Evolutionary conservation across 2,888 invertebrate species (phyloP), one percentile per base, ranked within the genome.

Genomic region (Thereva nobilitata): DNA sequence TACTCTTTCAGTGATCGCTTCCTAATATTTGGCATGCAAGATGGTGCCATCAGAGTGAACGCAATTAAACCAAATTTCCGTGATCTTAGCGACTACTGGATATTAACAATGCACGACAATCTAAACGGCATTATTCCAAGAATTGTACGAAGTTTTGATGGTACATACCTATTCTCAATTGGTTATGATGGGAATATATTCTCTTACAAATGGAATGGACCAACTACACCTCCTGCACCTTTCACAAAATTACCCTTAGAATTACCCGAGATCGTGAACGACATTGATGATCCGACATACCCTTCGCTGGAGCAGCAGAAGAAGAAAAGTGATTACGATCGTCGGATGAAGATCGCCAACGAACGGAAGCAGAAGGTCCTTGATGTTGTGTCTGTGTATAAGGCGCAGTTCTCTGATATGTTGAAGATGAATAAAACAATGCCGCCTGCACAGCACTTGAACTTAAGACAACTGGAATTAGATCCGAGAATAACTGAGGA

Each of bases 111-210:
- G 89, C 93, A 93, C 75, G 91, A 92, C 76, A 84, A 85, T 52
- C 84, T 85, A 66, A 87, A 88, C 38, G 92, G 92, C 5, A 82
- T 81, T 9, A 84, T 93, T 40, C 85, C 87, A 0, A 82, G 83
- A 67, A 81, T 93, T 64, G 83, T 85, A 67, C 84, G 88, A 69
- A 89, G 87, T 73, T 81, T 80, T 64, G 86, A 91, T 77, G 74
- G 76, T 0, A 73, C 76, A 37, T 77, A 76, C 69, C 70, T 91
- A 5, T 85, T 87, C 66, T 84, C 88, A 0, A 85, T 88, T 73
- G 93, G 92, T 0, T 75, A 83, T 12, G 92, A 92, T 77, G 91
- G 92, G 4, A 92, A 92, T 75, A 83, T 93, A 59, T 93, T 93
- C 75, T 84, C 88, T 0, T 92, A 86, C 73, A 73, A 76, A 1